phyloP scores from a whole-genome alignment of 2,113 vertebrate species.

The Oryctolagus cuniculus region mOryCun1.1 NC_091437.1:16990501-16991000 shows the following conservation, averaged over 20 bases:
- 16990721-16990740: neutral
- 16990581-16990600: too few species aligned
- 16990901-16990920: neutral
- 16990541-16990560: too few species aligned
- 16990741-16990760: neutral
- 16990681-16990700: conserved; percentile 26
- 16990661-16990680: neutral
- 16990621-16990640: too few species aligned
- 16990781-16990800: neutral
- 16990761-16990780: neutral
- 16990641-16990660: too few species aligned
- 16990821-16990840: neutral
- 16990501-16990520: too few species aligned
- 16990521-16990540: too few species aligned
- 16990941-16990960: too few species aligned
- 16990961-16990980: too few species aligned
- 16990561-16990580: too few species aligned
- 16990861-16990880: neutral
- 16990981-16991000: too few species aligned
- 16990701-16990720: neutral
- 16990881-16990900: neutral
- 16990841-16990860: neutral
- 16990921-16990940: too few species aligned
- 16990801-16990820: neutral
- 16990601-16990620: too few species aligned